phyloP scores from a whole-genome alignment of 2,113 vertebrate species.

The Dromiciops gliroides region DNA sequence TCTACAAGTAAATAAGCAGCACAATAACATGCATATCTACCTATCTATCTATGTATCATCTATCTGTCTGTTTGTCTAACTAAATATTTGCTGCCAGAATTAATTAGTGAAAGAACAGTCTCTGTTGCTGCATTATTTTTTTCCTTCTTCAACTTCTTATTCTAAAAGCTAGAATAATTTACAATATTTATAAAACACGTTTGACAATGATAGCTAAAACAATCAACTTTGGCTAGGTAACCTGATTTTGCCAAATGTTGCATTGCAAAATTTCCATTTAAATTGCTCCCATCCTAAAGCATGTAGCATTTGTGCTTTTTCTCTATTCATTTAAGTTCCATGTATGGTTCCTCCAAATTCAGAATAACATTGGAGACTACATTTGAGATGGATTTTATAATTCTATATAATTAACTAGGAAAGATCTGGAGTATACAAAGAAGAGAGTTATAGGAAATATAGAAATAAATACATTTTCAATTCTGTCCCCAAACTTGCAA shows the following conservation, averaged over 20 bases:
- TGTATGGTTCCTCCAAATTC: not conserved
- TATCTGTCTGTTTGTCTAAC: no score
- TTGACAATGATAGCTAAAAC: not conserved
- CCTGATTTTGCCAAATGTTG: not conserved
- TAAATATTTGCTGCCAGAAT: not conserved
- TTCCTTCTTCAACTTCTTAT: not conserved
- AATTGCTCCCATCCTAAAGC: not conserved
- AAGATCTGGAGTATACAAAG: not conserved
- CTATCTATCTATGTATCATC: no score
- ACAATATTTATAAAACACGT: not conserved
- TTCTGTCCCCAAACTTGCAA: not conserved
- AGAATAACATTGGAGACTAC: not conserved
- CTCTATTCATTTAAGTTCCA: not conserved
- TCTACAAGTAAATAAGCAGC: not conserved
- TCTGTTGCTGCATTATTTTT: not conserved
- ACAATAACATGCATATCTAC: not conserved
- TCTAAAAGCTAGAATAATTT: not conserved
- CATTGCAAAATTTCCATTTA: not conserved
- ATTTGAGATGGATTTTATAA: not conserved
- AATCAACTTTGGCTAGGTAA: not conserved
- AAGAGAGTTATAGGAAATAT: not conserved
- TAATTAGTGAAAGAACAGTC: not conserved
- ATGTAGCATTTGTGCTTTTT: not conserved
- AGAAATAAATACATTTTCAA: not conserved
- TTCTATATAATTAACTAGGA: not conserved